phyloP scores from a whole-genome alignment of 2,113 vertebrate genomes.

The Gobius niger region DNA sequence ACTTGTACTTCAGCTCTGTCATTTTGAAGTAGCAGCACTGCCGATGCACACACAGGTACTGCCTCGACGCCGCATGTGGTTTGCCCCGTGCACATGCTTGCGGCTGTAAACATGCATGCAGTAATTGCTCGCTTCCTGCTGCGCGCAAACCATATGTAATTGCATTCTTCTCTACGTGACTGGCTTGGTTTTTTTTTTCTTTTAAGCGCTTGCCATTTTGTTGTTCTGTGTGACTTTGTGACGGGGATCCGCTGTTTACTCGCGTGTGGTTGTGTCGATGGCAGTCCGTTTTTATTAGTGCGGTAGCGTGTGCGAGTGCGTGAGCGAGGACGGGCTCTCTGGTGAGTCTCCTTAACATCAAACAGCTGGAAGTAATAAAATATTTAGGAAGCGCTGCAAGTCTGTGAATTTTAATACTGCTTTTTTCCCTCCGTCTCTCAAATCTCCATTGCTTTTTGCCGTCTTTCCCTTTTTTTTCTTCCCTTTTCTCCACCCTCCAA shows the following conservation, averaged over 20 bases:
- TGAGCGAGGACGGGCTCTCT: slow-evolving; percentile 60
- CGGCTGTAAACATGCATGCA: slow-evolving; percentile 34
- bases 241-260: slow-evolving; percentile 42
- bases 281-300: slow-evolving; percentile 57
- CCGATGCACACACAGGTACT: background rate
- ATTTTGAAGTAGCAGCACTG: background rate
- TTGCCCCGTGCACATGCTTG: slow-evolving; percentile 24
- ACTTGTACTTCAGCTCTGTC: background rate
- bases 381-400: slow-evolving; percentile 82
- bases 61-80: slow-evolving; percentile 21
- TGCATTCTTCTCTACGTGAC: slow-evolving; percentile 21
- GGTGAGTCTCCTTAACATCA: slow-evolving; percentile 82
- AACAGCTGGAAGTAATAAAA: slow-evolving; percentile 85
- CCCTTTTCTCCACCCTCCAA: slow-evolving; percentile 26
- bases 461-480: slow-evolving; percentile 37
- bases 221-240: slow-evolving; percentile 22
- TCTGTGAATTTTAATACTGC: slow-evolving; percentile 81
- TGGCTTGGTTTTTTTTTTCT: background rate
- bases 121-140: slow-evolving; percentile 29
- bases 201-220: slow-evolving; percentile 4
- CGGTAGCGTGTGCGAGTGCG: slow-evolving; percentile 1
- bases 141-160: slow-evolving; percentile 18
- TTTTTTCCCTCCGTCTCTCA: slow-evolving; percentile 72
- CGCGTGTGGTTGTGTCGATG: slow-evolving; percentile 40
- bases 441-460: slow-evolving; percentile 61